Evolutionary conservation across 2,888 invertebrate species (phyloP), one percentile per base, ranked within the genome.

Genomic region (Lithophane semibrunnea): DNA sequence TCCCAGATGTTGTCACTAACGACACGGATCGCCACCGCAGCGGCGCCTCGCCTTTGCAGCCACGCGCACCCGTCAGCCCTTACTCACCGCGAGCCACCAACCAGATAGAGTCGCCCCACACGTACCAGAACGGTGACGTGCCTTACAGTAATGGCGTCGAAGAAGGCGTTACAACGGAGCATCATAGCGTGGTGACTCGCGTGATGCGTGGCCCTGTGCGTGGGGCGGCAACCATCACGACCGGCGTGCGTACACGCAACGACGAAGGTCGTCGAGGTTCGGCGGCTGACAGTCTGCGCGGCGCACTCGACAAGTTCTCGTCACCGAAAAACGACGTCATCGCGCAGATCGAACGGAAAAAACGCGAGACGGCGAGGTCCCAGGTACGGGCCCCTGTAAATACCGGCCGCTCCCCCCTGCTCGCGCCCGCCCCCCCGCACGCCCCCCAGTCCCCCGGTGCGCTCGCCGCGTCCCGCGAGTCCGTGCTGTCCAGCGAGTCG

Each of bases 191-290:
- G 44, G 97, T 97, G 80, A 97, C 97, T 69, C 97, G 97, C 90
- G 98, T 98, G n/a, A 98, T 98, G 98, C 96, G 97, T 70, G 98
- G 98, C 0, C 98, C 98, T 0, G 97, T 98, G 79, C 97, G 97
- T 78, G 98, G 98, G 90, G 97, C 97, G 84, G 98, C 98, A 56
- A 97, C 98, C 24, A 97, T 98, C 29, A 95, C 97, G 67, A 92
- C 96, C 12, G 97, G 97, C 69, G 97, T 97, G 92, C 97, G 95
- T 86, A 96, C 97, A 73, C 97, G 97, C 86, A 96, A 97, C 86
- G 93, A 90, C 54, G 86, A 97, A 95, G 95, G 63, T 61, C 87
- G 88, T 10, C 88, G 84, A 70, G 88, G 88, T 54, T 90, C 90
- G 65, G 94, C 94, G 72, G 95, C 94, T 24, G 95, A 94, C 89